Conservation (phyloP, 2,888 invertebrate species). For the Eudasyphora cyanicolor region DNA sequence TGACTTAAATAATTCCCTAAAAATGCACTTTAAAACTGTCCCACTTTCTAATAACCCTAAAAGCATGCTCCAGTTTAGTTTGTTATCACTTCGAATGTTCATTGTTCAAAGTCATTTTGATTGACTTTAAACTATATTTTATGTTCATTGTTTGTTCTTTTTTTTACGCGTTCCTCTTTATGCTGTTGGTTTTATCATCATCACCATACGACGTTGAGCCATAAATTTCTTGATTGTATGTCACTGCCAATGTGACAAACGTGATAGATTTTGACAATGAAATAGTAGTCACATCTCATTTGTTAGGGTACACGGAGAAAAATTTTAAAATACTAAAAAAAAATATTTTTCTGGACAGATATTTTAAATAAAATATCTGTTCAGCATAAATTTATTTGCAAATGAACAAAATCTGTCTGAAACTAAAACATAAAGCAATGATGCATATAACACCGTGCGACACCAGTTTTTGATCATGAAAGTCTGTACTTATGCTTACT, state of each 20-base stretch:
- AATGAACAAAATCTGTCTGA: no score
- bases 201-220: constrained; percentile 1
- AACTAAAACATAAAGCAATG: no score
- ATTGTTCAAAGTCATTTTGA: neutral
- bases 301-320: neutral
- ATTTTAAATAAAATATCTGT: no score
- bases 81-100: neutral
- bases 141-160: neutral
- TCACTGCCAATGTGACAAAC: constrained; percentile 46
- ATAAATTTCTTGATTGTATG: constrained; percentile 39
- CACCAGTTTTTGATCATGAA: no score
- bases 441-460: no score
- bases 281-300: constrained; percentile 44
- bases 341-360: no score
- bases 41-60: neutral
- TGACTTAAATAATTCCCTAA: no score
- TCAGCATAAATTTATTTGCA: no score
- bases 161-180: neutral
- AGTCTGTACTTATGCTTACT: no score
- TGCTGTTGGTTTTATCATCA: neutral
- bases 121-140: neutral
- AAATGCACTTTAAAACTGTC: neutral
- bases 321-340: no score
- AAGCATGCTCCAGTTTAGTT: neutral
- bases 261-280: constrained; percentile 60